Base-by-base conservation (phyloP, 92 coral and sea anemone species). In the Chrysogorgia sp. region DNA sequence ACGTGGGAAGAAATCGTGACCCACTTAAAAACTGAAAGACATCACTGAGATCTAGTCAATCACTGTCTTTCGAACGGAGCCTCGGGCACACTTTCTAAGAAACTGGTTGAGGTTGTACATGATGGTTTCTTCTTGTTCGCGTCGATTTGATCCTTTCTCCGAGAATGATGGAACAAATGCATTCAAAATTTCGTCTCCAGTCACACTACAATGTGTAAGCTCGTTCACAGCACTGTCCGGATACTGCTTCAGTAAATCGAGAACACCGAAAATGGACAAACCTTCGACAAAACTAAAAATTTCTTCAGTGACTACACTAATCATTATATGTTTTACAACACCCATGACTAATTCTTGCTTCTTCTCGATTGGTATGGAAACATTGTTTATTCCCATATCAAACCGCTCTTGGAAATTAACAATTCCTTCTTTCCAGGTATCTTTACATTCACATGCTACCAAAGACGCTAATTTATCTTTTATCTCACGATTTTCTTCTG, bases 221-320 rank as follows among this genome's bases (percentile, higher is more conserved):
- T 40, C 35, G 34, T 79, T 43, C n/a, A 79, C 2, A 28, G 71
- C 57, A 34, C 63, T 65, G 7, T 79, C 67, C 7, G 53, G 53
- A 52, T 37, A 84, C 9, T 80, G 7, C 21, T 55, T 66, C 58
- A 67, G 14, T 10, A 32, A 17, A 10, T 80, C 81, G 35, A 56
- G 56, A 15, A 84, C 84, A 0, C 88, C 88, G 79, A 84, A 84
- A 9, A 53, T 56, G 7, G 43, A 20, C 20, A 84, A 58, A 24
- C 88, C 79, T 37, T 84, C 83, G 52, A 24, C 55, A 52, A 84
- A 84, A 37, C 85, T 84, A 29, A 0, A 58, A 10, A 79, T 19
- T 35, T 84, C 79, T 24, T 67, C 65, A 0, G 78, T 62, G 3
- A 79, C 77, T 10, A 45, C 21, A 41, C 83, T 79, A 5, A 67